Evolutionary conservation across 1,140 invertebrate species (phyloP), one percentile per base, ranked within the genome.

Genomic region (Drosophila cardini): DNA sequence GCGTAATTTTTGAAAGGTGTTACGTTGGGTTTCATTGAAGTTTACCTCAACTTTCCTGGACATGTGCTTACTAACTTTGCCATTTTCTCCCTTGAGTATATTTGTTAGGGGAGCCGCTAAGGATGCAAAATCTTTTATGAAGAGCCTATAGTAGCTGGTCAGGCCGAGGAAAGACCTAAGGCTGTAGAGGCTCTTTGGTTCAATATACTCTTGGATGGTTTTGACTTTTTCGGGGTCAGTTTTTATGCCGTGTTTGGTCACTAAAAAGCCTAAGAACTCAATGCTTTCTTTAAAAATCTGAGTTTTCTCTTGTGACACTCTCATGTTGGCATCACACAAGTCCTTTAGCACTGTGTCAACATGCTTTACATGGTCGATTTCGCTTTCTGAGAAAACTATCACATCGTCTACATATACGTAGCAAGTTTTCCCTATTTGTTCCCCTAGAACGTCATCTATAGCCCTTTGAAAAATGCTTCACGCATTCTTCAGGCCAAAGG

Each of bases 401-500:
- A 63, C 52, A 16, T 57, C 58, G 56, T 63, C 53, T 46, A 45
- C 13, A 11, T 53, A 65, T 13, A 43, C 70, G 78, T 32, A 30
- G 16, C 58, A 62, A 16, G 15, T 11, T 21, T 38, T 21, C 1
- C 32, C 45, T 18, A 65, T 65, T 2, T 94, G 70, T 91, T 92
- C 81, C 0, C 50, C 18, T 10, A 92, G 62, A 0, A 91, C 77
- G 2, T 61, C 56, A 45, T 46, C 81, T 80, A 93, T 93, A 38
- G 90, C 38, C 40, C 80, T 58, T 57, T 92, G 90, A 76, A 93
- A 93, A 2, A 83, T 90, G 10, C 69, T 63, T 36, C 5, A 8
- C 34, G 10, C 34, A 36, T 80, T 86, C 52, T 63, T 75, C 68
- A 40, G 92, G 1, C 92, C 93, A 80, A 93, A 93, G 10, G 92